phyloP scores from a whole-genome alignment of 2,797 vertebrate genomes.

The Rhinoraja longicauda region DNA sequence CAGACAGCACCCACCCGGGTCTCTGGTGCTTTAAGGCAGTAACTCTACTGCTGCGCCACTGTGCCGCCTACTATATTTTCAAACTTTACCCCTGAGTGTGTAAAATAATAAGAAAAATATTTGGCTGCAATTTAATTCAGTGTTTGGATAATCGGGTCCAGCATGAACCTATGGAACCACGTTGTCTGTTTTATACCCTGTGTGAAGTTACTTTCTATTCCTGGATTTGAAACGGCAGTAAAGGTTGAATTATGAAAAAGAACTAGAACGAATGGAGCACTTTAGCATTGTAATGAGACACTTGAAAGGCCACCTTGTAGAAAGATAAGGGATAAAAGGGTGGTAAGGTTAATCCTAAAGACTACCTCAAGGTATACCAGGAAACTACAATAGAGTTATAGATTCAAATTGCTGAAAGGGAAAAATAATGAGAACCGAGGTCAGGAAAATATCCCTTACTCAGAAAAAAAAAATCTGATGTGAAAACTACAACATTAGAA shows the following conservation, averaged over 20 bases:
- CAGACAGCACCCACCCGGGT: no score
- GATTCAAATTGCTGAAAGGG: not conserved
- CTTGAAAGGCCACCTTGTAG: not conserved
- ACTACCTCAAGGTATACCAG: not conserved
- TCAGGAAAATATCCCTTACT: not conserved
- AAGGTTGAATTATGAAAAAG: not conserved
- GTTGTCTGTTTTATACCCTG: not conserved
- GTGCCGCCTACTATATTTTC: not conserved
- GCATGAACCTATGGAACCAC: not conserved
- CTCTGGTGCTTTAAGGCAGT: no score
- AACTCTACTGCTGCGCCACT: no score
- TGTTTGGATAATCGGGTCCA: not conserved
- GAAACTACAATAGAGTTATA: not conserved
- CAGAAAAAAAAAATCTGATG: not conserved
- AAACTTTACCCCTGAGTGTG: not conserved
- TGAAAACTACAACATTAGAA: not conserved
- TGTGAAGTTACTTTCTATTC: not conserved
- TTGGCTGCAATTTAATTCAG: not conserved
- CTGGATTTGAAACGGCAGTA: not conserved
- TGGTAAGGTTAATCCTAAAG: not conserved
- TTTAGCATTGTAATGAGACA: constrained; percentile 7
- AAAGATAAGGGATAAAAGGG: not conserved
- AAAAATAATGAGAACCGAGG: not conserved
- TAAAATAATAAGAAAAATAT: not conserved
- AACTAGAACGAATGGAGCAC: not conserved